A percentile compares a stretch with the other conserved stretches of the same genome.
These are phyloP conservation scores for Malurus cyaneus DNA, from an alignment of 2,113 vertebrate genomes.

Conservation along the genomic window DNA sequence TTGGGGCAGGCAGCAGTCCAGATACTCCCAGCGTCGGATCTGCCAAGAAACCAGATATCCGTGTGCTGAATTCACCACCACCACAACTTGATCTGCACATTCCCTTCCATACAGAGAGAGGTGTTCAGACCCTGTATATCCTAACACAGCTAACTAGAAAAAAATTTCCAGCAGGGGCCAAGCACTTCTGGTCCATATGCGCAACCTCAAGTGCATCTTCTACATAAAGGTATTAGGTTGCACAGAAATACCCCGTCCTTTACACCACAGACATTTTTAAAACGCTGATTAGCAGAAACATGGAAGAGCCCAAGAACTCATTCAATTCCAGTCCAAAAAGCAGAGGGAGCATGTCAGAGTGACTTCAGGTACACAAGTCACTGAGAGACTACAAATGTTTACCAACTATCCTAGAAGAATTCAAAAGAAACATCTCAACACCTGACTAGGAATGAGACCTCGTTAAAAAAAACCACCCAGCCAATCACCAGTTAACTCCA, in stretches of 20 bases:
- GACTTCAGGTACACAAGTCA: accelerated
- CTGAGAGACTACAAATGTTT: neutral
- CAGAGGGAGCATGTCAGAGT: neutral
- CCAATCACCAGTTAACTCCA: neutral
- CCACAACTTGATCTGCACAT: slow-evolving; percentile 19
- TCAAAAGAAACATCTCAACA: neutral
- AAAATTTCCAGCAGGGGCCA: neutral
- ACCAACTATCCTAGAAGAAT: neutral
- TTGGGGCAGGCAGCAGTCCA: slow-evolving; percentile 42
- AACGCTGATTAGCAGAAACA: neutral
- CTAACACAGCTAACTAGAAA: neutral
- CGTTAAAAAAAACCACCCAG: neutral
- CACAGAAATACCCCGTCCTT: neutral
- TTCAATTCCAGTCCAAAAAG: neutral
- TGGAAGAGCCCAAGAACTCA: neutral
- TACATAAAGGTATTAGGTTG: neutral
- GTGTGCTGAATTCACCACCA: slow-evolving; percentile 39
- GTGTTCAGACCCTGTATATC: neutral
- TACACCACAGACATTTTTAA: neutral
- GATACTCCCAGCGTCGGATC: slow-evolving; percentile 31
- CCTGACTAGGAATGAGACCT: neutral
- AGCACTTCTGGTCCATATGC: neutral
- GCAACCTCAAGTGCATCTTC: neutral
- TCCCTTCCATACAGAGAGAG: slow-evolving; percentile 29
- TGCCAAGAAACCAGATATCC: slow-evolving; percentile 66